Percentiles rank a stretch among this genome's conserved stretches.
These are phyloP conservation scores for Strigamia maritima DNA, from an alignment of 2,888 invertebrate genomes.

Conservation along the genomic window DNA sequence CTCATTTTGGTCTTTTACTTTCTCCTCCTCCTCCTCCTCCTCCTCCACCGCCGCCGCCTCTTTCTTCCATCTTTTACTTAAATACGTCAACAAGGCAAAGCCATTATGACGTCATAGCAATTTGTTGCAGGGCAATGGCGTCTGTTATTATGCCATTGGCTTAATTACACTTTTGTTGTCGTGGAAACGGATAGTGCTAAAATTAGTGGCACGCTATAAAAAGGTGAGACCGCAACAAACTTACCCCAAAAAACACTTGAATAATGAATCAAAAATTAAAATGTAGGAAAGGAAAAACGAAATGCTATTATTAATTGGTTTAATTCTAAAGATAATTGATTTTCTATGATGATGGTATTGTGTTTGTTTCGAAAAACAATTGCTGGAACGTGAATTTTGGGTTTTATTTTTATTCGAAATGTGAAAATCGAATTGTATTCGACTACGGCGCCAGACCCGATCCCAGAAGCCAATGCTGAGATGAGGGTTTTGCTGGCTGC, in stretches of 20 bases:
- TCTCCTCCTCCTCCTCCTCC: background rate
- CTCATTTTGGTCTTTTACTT: slow-evolving; percentile 17
- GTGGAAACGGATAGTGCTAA: slow-evolving; percentile 10
- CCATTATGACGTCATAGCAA: slow-evolving; percentile 6
- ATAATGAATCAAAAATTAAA: background rate
- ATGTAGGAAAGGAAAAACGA: background rate
- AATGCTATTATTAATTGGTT: background rate
- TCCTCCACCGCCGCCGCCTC: background rate
- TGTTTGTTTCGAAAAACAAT: background rate
- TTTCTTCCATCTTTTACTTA: background rate
- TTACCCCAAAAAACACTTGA: background rate
- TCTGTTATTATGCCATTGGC: slow-evolving; percentile 15
- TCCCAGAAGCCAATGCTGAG: slow-evolving; percentile 18
- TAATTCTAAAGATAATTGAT: background rate
- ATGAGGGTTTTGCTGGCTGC: slow-evolving; percentile 34
- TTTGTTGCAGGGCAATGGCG: slow-evolving; percentile 10
- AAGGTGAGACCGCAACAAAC: background rate
- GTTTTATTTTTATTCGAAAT: background rate
- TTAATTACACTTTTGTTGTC: slow-evolving; percentile 15
- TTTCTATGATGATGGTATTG: background rate
- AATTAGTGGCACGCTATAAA: slow-evolving; percentile 15
- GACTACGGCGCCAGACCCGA: slow-evolving; percentile 14
- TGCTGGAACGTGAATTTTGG: background rate
- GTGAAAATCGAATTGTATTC: slow-evolving; percentile 12
- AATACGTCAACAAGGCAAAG: slow-evolving; percentile 10